A percentile compares a stretch with the other conserved stretches of the same genome.
Conservation (phyloP, 2,113 vertebrate genomes). For the Amazona guildingii region DNA sequence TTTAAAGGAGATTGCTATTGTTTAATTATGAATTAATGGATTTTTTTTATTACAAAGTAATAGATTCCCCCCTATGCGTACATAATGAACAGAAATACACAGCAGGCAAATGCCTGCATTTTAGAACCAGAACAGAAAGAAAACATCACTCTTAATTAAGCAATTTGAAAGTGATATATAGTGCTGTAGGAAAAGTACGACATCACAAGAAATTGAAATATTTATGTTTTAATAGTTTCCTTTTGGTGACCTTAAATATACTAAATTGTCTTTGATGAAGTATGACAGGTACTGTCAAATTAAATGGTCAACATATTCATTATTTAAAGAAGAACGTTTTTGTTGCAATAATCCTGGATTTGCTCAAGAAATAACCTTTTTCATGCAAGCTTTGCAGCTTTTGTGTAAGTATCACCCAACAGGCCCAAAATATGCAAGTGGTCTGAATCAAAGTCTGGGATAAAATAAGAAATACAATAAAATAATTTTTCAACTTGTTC, state of each 20-base stretch:
- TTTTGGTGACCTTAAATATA: conserved; percentile 48
- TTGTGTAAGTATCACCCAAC: background rate
- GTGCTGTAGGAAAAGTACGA: conserved; percentile 44
- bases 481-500: background rate
- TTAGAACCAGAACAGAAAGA: background rate
- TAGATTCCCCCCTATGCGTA: background rate
- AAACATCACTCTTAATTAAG: conserved; percentile 52
- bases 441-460: background rate
- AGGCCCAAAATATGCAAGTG: background rate
- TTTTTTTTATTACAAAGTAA: background rate
- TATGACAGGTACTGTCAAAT: conserved; percentile 4
- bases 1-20: background rate
- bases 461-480: background rate
- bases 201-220: conserved; percentile 59
- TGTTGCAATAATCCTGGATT: background rate
- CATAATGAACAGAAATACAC: background rate
- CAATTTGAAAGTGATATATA: background rate
- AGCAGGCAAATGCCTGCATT: background rate
- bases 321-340: conserved; percentile 50
- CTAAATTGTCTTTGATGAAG: conserved; percentile 52
- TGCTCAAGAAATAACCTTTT: background rate
- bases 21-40: conserved; percentile 16
- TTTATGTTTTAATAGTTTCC: conserved; percentile 60
- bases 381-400: background rate
- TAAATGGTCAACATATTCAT: conserved; percentile 42